Base-by-base conservation (phyloP, 1,140 invertebrate species). In the Ephestia elutella region DNA sequence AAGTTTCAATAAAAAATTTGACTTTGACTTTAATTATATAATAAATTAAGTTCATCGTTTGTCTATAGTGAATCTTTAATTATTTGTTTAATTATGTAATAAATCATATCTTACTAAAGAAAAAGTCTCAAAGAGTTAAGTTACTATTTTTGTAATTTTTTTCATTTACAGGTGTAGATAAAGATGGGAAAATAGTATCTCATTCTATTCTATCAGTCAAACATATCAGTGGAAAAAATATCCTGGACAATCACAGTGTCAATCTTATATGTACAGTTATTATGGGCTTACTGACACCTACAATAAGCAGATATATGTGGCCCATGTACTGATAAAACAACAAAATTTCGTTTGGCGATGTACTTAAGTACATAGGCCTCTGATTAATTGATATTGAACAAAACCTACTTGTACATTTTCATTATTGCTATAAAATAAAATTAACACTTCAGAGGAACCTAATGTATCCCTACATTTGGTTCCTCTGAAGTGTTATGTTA, bases 241-340 rank as follows among this genome's bases (percentile, higher is more conserved):
- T 97, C 49, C 82, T 98, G n/a, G 96, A 97, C 79, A 98, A 98
- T 82, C 95, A 97, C 73, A 94, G 94, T 83, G 95, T 98, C 0
- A 98, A 98, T 86, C 90, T 98, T 15, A 86, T 97, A 54, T 94
- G 95, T 0, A 95, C 92, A 57, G 91, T 97, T 44, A 82, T 94
- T 0, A 95, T 93, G 62, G 94, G 92, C 9, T 74, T 97, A 5
- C 80, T 93, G 7, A 90, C 94, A 56, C 96, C 96, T 4, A 89
- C 91, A 65, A 75, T 96, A 50, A 93, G 94, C 8, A 92, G 93
- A 70, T 76, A 89, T 56, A 84, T 92, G 49, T 95, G 93, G 93
- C 91, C 91, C 56, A 18, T 66, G 8, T 70, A 56, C 35, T 44
- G 38, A 44, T 44, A 15, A 15, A 13, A 17, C n/a, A 44, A 4